Conservation (phyloP, 2,113 vertebrate genomes). For the Xiphophorus hellerii region DNA sequence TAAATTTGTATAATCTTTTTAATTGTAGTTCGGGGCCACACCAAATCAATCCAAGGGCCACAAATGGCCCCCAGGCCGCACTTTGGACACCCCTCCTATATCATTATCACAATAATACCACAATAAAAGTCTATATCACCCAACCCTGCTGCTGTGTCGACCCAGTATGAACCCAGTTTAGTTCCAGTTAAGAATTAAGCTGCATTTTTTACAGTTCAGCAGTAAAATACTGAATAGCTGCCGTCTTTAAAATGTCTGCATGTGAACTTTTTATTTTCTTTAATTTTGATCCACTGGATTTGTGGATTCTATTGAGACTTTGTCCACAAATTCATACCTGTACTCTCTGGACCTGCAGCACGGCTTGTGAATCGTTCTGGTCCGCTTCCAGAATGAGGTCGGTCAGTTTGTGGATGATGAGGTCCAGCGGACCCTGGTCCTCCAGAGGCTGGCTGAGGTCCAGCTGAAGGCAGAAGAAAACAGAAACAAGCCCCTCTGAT, state of each 20-base stretch:
- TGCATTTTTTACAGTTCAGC: neutral
- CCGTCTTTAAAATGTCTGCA: no score
- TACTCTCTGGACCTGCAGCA: conserved; percentile 93
- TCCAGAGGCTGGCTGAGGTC: conserved; percentile 94
- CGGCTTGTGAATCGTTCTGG: conserved; percentile 94
- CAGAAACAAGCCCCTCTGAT: conserved; percentile 28
- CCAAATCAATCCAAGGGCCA: no score
- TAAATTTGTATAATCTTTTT: no score
- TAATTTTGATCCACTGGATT: neutral
- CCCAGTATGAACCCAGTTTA: no score
- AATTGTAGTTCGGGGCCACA: no score
- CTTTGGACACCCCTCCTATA: no score
- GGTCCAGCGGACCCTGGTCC: conserved; percentile 95
- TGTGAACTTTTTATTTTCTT: no score
- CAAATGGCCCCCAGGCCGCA: no score
- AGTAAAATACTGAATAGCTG: no score
- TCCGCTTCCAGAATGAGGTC: conserved; percentile 97
- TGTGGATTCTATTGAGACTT: neutral
- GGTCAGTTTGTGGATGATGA: conserved; percentile 98
- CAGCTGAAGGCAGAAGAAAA: conserved; percentile 79
- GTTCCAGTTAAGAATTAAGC: neutral
- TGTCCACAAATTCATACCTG: conserved; percentile 80
- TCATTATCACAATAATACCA: no score
- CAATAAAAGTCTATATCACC: no score
- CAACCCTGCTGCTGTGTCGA: no score